A percentile compares a stretch with the other conserved stretches of the same genome.
These are phyloP conservation scores for Pristionchus maxplancki DNA, from an alignment of 2,888 invertebrate species.

Conservation along the genomic window DNA sequence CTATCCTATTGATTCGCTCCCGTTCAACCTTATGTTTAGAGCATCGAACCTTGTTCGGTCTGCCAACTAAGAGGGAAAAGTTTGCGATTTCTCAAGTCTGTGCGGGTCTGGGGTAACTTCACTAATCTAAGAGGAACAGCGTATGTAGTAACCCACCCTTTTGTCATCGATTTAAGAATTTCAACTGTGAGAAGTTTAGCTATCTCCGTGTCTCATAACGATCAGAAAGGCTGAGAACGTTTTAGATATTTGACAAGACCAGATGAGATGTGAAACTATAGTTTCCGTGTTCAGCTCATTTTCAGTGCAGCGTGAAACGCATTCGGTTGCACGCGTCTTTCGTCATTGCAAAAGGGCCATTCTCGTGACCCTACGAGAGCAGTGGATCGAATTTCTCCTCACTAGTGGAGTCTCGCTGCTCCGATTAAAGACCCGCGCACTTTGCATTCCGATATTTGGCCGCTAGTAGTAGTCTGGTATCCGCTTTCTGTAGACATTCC, in stretches of 20 bases:
- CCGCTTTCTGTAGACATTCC: not conserved
- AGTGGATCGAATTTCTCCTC: not conserved
- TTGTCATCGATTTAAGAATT: too few species aligned
- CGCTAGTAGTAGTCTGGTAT: not conserved
- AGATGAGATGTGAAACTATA: not conserved
- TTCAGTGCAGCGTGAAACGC: not conserved
- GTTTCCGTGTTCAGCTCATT: not conserved
- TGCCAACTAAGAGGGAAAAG: too few species aligned
- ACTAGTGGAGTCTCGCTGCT: not conserved
- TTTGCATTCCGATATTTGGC: slow-evolving; percentile 4
- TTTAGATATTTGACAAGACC: not conserved
- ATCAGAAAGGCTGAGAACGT: too few species aligned
- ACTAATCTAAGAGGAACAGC: too few species aligned
- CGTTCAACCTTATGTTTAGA: not conserved
- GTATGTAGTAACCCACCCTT: too few species aligned
- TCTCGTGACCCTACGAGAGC: not conserved
- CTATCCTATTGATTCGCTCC: slow-evolving; percentile 2
- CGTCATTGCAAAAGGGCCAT: not conserved
- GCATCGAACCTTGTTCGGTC: not conserved
- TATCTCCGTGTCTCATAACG: too few species aligned
- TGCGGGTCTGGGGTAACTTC: too few species aligned
- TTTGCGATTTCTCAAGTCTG: too few species aligned
- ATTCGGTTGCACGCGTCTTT: not conserved
- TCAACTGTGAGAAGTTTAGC: too few species aligned
- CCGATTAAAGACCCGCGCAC: not conserved